Base-by-base conservation (phyloP, 2,113 vertebrate species). In the Prinia subflava region DNA sequence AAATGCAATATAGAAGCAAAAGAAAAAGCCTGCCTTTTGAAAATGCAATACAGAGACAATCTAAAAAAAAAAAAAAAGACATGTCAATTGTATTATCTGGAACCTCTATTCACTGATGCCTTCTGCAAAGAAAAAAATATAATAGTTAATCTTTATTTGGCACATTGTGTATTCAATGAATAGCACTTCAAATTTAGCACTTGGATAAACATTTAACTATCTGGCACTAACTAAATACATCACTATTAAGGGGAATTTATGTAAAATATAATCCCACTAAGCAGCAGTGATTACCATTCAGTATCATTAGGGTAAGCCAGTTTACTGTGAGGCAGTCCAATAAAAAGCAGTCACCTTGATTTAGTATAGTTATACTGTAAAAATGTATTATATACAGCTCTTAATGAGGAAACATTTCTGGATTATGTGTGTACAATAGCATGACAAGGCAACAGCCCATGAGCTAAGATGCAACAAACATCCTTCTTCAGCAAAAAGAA, bases 161-260 rank as follows among this genome's bases (percentile, higher is more conserved):
- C 77, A 87, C 50, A 79, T 37, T 94, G 73, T 92, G 67, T 94
- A 94, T 95, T 88, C 79, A 91, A 64, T 71, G 74, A 95, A 92
- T 81, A 94, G 65, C 63, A 84, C 37, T 83, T 88, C 67, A 30
- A 95, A 95, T 95, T 93, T 95, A 95, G 83, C 77, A 94, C 69
- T 89, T 83, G 90, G 65, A 94, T 94, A 94, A 95, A 94, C 76
- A 95, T 84, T 92, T 95, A 95, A 95, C 89, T 95, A 79, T 82
- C 83, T 93, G 87, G 85, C 68, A 89, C 55, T 92, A 94, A 92
- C 83, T 87, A 92, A 96, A 90, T 89, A 86, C 60, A 89, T 94
- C 84, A 86, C 62, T 90, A 91, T 86, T 96, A 94, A 71, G 41
- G 57, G 24, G 53, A 94, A 94, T 95, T 95, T 91, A 85, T 92